Evolutionary conservation across 2,797 vertebrate species (phyloP), one percentile per base, ranked within the genome.

Genomic region (Pangasius djambal): DNA sequence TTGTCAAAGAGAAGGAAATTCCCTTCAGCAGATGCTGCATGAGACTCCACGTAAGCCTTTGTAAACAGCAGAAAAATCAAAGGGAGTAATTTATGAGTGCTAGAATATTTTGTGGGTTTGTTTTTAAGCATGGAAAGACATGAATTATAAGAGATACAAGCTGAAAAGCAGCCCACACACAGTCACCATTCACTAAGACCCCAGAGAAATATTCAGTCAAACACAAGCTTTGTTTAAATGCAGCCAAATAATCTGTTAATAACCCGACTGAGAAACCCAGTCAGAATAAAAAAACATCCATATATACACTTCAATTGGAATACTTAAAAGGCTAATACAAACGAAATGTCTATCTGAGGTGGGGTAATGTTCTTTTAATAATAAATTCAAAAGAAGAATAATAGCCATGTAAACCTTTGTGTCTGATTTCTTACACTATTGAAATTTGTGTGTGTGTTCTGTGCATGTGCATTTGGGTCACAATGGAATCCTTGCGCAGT

Each of bases 61-160:
- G 92, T 91, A 94, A 95, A 95, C 90, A 92, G 90, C 85, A 89
- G 86, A 52, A 89, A 91, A 93, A 94, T 94, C 92, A 94, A 94
- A 90, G 79, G 82, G 92, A 96, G 95, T 95, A 92, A 95, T 95
- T 95, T 91, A 95, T 94, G 88, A 93, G 92, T 88, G 88, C 88
- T 89, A 86, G 89, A 87, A 94, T 91, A 93, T 92, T 88, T 92
- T 93, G 86, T 90, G 93, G 91, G 89, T 90, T 85, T 91, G 89
- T 88, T 87, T 90, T 86, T 37, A 40, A 92, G 91, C 12, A 91
- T 67, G 6, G 22, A 48, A 18, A 65, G 70, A 74, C 61, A 91
- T 88, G 85, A 91, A 93, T 94, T 91, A 77, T 92, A 92, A 93
- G 8, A 63, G 59, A 63, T 28, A 6, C 37, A n/a, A 44, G 79